Evolutionary conservation across 2,113 vertebrate genomes (phyloP), one percentile per base, ranked within the genome.

Genomic region (Microcebus jonahi): DNA sequence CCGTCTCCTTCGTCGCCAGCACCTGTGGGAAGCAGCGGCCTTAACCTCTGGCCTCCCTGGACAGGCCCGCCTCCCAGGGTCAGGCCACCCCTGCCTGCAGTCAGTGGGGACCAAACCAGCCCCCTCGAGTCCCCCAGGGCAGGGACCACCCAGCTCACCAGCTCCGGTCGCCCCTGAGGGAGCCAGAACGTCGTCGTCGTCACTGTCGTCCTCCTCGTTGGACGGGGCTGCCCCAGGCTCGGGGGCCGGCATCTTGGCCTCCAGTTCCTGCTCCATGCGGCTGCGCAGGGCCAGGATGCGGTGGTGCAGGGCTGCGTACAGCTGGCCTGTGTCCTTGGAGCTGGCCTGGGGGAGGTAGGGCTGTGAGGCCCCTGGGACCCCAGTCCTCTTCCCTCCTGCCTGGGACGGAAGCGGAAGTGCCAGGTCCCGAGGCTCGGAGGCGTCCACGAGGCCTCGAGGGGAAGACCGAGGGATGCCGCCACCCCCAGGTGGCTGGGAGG

Each of bases 281-380:
- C 99, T 99, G 97, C 99, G 98, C 91, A 99, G 98, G 63, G 99
- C 99, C 97, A 99, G 97, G 98, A 99, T 99, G 21, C 99, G 99
- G 96, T 99, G 99, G 98, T 99, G 99, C 91, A 99, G 98, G 0
- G 99, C 99, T 0, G 99, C 99, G 0, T 99, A 99, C 92, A 99
- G 97, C 97, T 99, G 99, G 92, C 99, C 99, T 0, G 99, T 99
- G 94, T 99, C 99, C 98, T 99, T 99, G 81, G 99, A 99, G 97
- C 99, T 99, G 67, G 99, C 99, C 99, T 99, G 65, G 0, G 29
- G 87, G 57, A 50, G 76, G 80, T 27, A 45, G 36, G 15, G 21
- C n/a, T 10, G n/a, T 94, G 70, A 88, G 27, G 63, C 53, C 29
- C 50, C 39, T 0, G 1, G 12, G 42, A 68, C 63, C 31, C n/a